Evolutionary conservation across 2,797 vertebrate species (phyloP).

Genomic region (Chiloscyllium punctatum): DNA sequence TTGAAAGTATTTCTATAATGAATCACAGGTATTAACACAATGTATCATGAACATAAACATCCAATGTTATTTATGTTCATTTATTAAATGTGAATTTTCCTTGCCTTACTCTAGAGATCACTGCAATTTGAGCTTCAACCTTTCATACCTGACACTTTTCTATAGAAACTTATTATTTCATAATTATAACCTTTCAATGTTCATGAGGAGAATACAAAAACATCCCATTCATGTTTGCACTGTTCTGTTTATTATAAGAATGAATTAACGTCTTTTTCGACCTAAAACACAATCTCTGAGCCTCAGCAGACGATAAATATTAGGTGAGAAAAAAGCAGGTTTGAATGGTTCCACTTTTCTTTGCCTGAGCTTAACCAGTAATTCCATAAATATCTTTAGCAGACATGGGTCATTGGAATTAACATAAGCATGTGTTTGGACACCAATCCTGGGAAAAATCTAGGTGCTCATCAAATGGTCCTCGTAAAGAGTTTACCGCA

Average conservation of each 20-base stretch:
- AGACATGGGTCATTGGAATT: conserved; percentile 18
- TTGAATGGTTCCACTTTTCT: conserved; percentile 34
- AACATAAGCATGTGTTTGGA: background rate
- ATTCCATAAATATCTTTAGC: conserved; percentile 18
- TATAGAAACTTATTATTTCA: conserved; percentile 65
- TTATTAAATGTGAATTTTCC: conserved; percentile 56
- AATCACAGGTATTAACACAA: conserved; percentile 52
- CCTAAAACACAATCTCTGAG: conserved; percentile 61
- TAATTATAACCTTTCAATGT: conserved; percentile 69
- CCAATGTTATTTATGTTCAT: conserved; percentile 53
- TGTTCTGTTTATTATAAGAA: conserved; percentile 61
- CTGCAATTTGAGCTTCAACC: conserved; percentile 58
- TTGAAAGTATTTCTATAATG: conserved; percentile 57
- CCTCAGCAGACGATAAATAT: conserved; percentile 52
- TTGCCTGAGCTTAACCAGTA: background rate
- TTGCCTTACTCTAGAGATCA: conserved; percentile 49
- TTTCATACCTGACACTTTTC: conserved; percentile 64
- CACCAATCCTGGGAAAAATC: conserved; percentile 8
- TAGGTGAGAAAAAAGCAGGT: conserved; percentile 41
- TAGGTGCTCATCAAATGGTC: conserved; percentile 10
- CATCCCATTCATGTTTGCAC: conserved; percentile 57
- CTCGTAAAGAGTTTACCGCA: conserved; percentile 3
- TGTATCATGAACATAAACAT: conserved; percentile 57
- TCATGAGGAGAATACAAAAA: conserved; percentile 59
- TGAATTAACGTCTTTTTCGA: conserved; percentile 58